These are phyloP conservation scores for Calosoma granatense DNA, from an alignment of 1,140 invertebrate species.

Conservation along the genomic window DNA sequence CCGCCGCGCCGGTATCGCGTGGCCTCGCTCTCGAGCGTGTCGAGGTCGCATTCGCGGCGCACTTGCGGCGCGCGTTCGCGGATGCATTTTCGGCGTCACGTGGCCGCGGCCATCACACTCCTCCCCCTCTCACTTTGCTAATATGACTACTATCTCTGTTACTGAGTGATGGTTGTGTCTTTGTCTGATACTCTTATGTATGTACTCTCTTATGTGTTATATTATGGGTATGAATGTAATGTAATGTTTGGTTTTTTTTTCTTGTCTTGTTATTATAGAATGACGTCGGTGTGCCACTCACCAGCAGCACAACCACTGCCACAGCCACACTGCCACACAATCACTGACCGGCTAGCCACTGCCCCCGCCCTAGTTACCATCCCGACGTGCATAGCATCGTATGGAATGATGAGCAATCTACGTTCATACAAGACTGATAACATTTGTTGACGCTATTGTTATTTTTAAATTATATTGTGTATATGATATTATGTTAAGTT, in stretches of 20 bases:
- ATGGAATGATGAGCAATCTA: conserved; percentile 7
- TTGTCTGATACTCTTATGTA: neutral
- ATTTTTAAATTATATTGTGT: conserved; percentile 7
- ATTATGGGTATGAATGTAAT: neutral
- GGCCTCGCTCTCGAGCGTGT: neutral
- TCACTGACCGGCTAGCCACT: neutral
- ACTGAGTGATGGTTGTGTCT: neutral
- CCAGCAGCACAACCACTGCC: neutral
- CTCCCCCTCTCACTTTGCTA: neutral
- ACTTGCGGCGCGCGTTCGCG: neutral
- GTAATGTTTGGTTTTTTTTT: conserved; percentile 4
- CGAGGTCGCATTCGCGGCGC: neutral
- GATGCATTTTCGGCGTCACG: conserved; percentile 7
- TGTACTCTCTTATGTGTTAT: neutral
- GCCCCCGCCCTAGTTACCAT: conserved; percentile 6
- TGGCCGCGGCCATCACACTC: neutral
- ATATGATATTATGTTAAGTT: conserved; percentile 8
- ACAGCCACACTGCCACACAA: neutral
- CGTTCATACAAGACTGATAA: conserved; percentile 8
- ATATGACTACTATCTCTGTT: neutral
- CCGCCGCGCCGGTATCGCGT: neutral
- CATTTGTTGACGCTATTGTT: conserved; percentile 9
- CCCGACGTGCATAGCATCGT: neutral
- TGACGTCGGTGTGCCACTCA: neutral
- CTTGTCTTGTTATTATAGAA: neutral